Conservation (phyloP, 2,797 vertebrate species). For the Pseudochromis fuscus region DNA sequence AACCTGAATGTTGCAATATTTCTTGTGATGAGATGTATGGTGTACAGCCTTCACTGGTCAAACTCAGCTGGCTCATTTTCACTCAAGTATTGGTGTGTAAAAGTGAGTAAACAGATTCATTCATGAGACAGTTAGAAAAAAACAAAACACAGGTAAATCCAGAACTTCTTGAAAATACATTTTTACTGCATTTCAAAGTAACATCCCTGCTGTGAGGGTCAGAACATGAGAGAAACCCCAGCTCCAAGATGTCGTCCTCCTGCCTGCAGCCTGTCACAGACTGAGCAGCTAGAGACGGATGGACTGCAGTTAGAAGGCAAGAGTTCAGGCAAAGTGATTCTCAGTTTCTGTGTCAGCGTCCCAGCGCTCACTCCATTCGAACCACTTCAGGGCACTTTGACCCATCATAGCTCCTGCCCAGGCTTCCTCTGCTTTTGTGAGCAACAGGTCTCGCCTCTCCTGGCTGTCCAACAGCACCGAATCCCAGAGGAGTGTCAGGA, state of each 20-base stretch:
- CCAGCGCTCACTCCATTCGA: constrained; percentile 52
- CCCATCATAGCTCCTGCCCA: constrained; percentile 14
- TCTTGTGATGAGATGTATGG: background rate
- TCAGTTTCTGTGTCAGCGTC: constrained; percentile 32
- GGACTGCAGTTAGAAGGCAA: constrained; percentile 19
- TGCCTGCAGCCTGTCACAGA: constrained; percentile 12
- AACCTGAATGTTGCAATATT: background rate
- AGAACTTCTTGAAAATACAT: constrained; percentile 62
- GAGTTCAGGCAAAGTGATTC: constrained; percentile 45
- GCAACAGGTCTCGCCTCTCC: constrained; percentile 29
- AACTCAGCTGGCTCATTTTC: no score
- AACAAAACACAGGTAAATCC: constrained; percentile 24
- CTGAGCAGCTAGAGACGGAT: constrained; percentile 1
- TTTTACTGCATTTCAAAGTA: constrained; percentile 72
- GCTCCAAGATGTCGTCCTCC: constrained; percentile 22
- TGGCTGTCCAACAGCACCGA: constrained; percentile 25
- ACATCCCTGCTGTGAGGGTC: constrained; percentile 29
- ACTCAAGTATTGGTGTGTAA: no score
- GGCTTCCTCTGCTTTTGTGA: constrained; percentile 15
- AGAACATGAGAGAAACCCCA: constrained; percentile 24
- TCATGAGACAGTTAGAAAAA: constrained; percentile 4
- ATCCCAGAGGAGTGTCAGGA: constrained; percentile 81
- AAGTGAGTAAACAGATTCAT: constrained; percentile 2
- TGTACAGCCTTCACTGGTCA: no score
- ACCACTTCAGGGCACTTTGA: constrained; percentile 25